Percentiles rank a stretch among this genome's conserved stretches.
These are phyloP conservation scores for Autographa pulchrina DNA, from an alignment of 2,888 invertebrate species.

Conservation along the genomic window DNA sequence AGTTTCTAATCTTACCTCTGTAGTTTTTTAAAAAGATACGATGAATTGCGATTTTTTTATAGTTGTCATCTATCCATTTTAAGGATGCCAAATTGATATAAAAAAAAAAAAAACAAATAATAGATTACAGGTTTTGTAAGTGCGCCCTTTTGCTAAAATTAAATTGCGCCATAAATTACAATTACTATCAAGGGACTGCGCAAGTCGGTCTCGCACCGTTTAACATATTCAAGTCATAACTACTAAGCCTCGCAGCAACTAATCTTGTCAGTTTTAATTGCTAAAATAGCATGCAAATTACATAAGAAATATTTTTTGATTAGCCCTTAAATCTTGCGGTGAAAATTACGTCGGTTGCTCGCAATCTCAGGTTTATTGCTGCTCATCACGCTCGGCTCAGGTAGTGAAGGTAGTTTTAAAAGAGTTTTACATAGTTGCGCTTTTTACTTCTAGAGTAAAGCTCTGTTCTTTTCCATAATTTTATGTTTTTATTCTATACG, in stretches of 20 bases:
- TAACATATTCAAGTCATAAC: background rate
- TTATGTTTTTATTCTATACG: no score
- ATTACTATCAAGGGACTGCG: background rate
- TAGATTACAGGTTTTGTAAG: background rate
- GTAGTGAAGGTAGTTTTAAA: background rate
- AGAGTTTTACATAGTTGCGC: background rate
- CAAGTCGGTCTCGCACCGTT: conserved; percentile 1
- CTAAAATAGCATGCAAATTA: conserved; percentile 9
- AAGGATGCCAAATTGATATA: no score
- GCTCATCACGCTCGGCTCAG: background rate
- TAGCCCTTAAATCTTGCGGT: conserved; percentile 1
- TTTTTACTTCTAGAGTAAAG: no score
- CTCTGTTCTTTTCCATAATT: no score
- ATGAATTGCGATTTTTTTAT: no score
- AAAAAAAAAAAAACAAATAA: no score
- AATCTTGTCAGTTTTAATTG: background rate
- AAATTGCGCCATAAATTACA: background rate
- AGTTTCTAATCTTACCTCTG: background rate
- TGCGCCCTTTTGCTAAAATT: background rate
- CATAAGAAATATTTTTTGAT: conserved; percentile 1
- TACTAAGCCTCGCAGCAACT: background rate
- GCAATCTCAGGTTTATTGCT: background rate
- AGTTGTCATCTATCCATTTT: no score
- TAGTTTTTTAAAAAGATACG: background rate
- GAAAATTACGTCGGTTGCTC: conserved; percentile 1